Conservation (phyloP, 2,797 vertebrate genomes). For the Urophycis tenuis region DNA sequence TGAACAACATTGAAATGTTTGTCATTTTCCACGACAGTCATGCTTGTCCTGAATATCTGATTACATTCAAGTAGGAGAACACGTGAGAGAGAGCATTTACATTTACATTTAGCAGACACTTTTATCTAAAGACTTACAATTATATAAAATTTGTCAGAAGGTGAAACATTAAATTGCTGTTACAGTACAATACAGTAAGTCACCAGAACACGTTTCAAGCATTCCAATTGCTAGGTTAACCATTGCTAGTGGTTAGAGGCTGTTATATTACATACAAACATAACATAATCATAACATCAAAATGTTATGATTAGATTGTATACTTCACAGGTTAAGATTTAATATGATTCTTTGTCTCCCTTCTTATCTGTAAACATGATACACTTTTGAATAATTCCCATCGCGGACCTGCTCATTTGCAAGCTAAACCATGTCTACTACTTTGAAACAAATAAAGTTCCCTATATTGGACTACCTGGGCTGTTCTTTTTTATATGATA, state of each 20-base stretch:
- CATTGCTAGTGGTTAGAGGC: too few relatives aligned
- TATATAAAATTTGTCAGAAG: too few relatives aligned
- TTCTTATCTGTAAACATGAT: neutral
- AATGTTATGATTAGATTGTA: too few relatives aligned
- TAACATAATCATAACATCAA: too few relatives aligned
- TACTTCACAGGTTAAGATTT: neutral
- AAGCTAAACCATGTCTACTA: neutral
- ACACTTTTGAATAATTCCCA: too few relatives aligned
- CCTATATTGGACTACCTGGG: neutral
- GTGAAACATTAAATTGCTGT: too few relatives aligned
- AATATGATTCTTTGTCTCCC: too few relatives aligned
- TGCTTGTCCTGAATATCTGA: slow-evolving; percentile 86
- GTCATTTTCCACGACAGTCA: slow-evolving; percentile 81
- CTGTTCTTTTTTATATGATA: neutral
- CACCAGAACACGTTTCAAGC: too few relatives aligned
- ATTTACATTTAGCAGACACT: too few relatives aligned
- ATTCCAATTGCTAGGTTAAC: too few relatives aligned
- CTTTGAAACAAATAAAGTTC: neutral
- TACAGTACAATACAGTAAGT: too few relatives aligned
- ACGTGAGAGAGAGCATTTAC: neutral
- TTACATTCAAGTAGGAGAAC: slow-evolving; percentile 71
- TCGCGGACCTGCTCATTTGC: neutral
- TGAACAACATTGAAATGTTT: slow-evolving; percentile 51
- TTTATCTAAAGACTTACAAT: too few relatives aligned
- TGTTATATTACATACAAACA: neutral